These are phyloP conservation scores for Laspeyria flexula DNA, from an alignment of 2,888 invertebrate species.

Conservation along the genomic window DNA sequence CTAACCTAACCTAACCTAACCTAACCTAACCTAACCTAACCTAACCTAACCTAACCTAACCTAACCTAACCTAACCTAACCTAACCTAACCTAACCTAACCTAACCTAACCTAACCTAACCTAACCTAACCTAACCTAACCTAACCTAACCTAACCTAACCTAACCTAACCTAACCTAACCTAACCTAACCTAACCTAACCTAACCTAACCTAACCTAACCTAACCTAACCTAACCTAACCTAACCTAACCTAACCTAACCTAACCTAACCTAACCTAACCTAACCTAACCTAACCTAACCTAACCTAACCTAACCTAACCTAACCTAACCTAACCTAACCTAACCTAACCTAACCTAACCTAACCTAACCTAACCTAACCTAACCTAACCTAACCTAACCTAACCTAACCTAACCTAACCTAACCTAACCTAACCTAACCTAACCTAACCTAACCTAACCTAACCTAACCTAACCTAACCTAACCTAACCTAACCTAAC, in stretches of 20 bases:
- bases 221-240: constrained; percentile 36
- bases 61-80: constrained; percentile 39
- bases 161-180: constrained; percentile 35
- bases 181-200: constrained; percentile 36
- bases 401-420: constrained; percentile 35
- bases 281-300: constrained; percentile 38
- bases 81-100: constrained; percentile 39
- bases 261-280: constrained; percentile 38
- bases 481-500: constrained; percentile 22
- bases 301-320: constrained; percentile 40
- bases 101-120: constrained; percentile 38
- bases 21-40: constrained; percentile 14
- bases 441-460: constrained; percentile 38
- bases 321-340: constrained; percentile 35
- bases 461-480: constrained; percentile 18
- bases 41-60: constrained; percentile 26
- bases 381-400: constrained; percentile 32
- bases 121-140: constrained; percentile 44
- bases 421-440: constrained; percentile 41
- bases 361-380: constrained; percentile 31
- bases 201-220: constrained; percentile 38
- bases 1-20: constrained; percentile 11
- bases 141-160: constrained; percentile 49
- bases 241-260: constrained; percentile 39
- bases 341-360: constrained; percentile 30